Evolutionary conservation across 1,140 invertebrate species (phyloP), one percentile per base, ranked within the genome.

Genomic region (Drosophila subpulchrella): DNA sequence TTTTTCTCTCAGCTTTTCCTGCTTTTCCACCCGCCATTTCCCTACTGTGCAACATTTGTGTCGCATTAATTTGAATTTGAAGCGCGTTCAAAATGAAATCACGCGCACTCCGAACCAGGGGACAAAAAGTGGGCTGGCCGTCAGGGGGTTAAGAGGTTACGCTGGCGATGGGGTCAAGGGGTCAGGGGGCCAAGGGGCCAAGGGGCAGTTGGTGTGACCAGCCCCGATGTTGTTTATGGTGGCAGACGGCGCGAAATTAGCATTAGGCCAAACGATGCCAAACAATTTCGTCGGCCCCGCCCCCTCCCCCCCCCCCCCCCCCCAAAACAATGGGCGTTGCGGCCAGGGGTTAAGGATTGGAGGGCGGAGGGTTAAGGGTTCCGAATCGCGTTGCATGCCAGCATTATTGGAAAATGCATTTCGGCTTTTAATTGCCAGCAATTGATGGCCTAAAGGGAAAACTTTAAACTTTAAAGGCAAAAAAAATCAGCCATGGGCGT

Each of bases 331-430:
- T n/a, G 30, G 8, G 0, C 27, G n/a, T 5, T 50, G 11, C 4
- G 53, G 17, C 34, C 24, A 12, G 63, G 38, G 54, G 65, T 77
- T 77, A 77, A 71, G 65, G 47, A 50, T 15, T 15, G 47, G 27
- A 12, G 47, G 7, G 13, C 6, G 5, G 7, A 20, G 48, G 73
- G 44, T 11, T 13, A 17, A 38, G 30, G 48, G 44, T 46, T 6
- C 46, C 15, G n/a, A 42, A 10, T 38, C 48, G 24, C 38, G 51
- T 41, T 78, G 80, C 80, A 68, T 66, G 65, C 60, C 60, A 27
- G 73, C 77, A 81, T 83, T 83, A 84, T 85, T 84, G 81, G 81
- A 81, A 85, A 84, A 84, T 77, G 80, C 75, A 65, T 65, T 81
- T 75, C 66, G 75, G 75, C 55, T 83, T 82, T 83, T 82, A 82